Evolutionary conservation across 2,888 invertebrate genomes (phyloP).

Genomic region (Schrankia costaestrigalis): DNA sequence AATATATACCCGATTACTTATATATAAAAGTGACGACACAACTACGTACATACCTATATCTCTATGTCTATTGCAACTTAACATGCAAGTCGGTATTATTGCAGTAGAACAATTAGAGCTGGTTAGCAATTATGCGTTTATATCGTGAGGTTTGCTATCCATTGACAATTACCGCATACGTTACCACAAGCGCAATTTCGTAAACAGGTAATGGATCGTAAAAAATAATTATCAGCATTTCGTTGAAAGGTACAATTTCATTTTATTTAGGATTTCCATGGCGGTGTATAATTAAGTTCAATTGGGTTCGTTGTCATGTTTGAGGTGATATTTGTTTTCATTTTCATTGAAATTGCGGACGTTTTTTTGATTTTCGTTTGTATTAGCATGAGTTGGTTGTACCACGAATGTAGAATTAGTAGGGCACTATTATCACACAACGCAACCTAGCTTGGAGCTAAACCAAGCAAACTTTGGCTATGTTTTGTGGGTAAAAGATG

Average conservation of each 20-base stretch:
- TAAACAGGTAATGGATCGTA: slow-evolving; percentile 29
- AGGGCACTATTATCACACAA: no score
- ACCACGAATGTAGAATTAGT: no score
- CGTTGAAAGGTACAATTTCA: slow-evolving; percentile 22
- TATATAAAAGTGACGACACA: no score
- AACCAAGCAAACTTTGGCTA: no score
- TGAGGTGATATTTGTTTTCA: slow-evolving; percentile 5
- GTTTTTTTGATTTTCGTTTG: no score
- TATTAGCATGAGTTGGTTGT: no score
- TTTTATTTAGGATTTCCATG: slow-evolving; percentile 31
- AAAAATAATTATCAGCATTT: slow-evolving; percentile 39
- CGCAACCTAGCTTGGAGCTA: no score
- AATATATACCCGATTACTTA: no score
- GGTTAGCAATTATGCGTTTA: not conserved
- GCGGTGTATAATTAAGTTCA: slow-evolving; percentile 27
- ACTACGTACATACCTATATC: no score
- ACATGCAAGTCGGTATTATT: not conserved
- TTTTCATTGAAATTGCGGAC: no score
- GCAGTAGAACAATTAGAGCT: slow-evolving; percentile 1
- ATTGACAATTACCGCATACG: slow-evolving; percentile 11
- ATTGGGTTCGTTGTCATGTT: slow-evolving; percentile 13
- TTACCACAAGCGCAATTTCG: slow-evolving; percentile 2
- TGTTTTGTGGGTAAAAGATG: no score
- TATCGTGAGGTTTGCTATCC: not conserved
- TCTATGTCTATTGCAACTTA: no score